Conservation (phyloP, 2,797 vertebrate genomes). For the Scleropages formosus region DNA sequence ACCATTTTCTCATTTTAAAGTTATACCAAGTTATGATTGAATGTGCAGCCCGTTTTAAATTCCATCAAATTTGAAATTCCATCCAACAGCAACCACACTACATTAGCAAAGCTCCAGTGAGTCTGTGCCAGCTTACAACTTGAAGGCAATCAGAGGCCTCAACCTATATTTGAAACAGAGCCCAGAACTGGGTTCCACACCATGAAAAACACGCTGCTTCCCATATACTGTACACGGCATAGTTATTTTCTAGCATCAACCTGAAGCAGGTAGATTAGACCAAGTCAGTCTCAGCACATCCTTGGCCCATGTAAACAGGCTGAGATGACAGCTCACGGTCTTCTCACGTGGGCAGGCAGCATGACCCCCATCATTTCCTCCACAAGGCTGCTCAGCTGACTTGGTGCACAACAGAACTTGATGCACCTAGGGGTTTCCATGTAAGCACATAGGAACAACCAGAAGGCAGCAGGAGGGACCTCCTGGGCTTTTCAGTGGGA, state of each 20-base stretch:
- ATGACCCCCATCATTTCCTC: too few species aligned
- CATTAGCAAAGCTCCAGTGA: slow-evolving; percentile 18
- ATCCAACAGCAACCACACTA: slow-evolving; percentile 12
- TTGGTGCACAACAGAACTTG: too few species aligned
- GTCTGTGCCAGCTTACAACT: background rate
- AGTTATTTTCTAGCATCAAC: background rate
- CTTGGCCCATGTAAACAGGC: background rate
- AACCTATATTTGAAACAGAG: background rate
- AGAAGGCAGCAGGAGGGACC: background rate
- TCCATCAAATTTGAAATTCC: slow-evolving; percentile 4
- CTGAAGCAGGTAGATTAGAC: background rate
- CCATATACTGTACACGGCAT: background rate
- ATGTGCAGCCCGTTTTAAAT: background rate
- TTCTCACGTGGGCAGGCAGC: background rate
- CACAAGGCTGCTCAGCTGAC: too few species aligned
- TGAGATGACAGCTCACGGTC: background rate
- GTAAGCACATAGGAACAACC: too few species aligned
- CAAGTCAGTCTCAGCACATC: slow-evolving; percentile 17
- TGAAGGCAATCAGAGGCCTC: background rate
- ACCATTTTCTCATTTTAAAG: too few species aligned
- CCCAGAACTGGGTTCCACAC: slow-evolving; percentile 6
- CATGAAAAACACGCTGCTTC: background rate
- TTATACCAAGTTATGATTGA: background rate
- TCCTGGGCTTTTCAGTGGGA: background rate
- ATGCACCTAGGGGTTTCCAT: too few species aligned